phyloP scores from a whole-genome alignment of 2,797 vertebrate genomes.

The Lateolabrax maculatus region DNA sequence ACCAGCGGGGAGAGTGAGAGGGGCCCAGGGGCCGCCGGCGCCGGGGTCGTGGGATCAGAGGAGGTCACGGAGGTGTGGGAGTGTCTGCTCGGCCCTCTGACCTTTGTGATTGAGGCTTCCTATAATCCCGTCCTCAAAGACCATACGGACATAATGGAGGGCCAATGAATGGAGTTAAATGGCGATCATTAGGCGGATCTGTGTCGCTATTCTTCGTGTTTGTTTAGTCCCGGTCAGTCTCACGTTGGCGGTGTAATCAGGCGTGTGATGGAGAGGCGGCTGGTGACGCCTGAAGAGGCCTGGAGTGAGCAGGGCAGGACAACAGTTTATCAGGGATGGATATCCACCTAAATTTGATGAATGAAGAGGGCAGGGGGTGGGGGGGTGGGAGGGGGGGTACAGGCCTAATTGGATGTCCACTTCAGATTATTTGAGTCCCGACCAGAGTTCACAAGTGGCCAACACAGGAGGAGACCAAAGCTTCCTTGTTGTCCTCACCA shows the following conservation, averaged over 20 bases:
- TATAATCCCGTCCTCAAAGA: conserved; percentile 84
- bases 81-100: conserved; percentile 82
- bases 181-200: conserved; percentile 81
- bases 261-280: conserved; percentile 71
- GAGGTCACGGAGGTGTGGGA: conserved; percentile 80
- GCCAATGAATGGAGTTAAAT: conserved; percentile 82
- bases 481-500: too few relatives aligned
- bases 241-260: conserved; percentile 75
- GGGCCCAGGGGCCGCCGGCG: conserved; percentile 55
- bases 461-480: conserved; percentile 11
- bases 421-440: conserved; percentile 55
- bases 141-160: conserved; percentile 81
- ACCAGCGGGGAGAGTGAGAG: conserved; percentile 59
- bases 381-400: neutral
- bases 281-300: conserved; percentile 57
- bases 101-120: conserved; percentile 82
- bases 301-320: conserved; percentile 40
- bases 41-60: conserved; percentile 85
- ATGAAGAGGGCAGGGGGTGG: conserved; percentile 41
- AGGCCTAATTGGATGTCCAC: conserved; percentile 66
- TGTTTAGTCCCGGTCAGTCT: conserved; percentile 80
- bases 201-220: conserved; percentile 83
- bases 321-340: conserved; percentile 55
- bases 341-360: conserved; percentile 58
- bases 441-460: conserved; percentile 45